Evolutionary conservation across 2,113 vertebrate species (phyloP).

Genomic region (Emydura subglobosa): DNA sequence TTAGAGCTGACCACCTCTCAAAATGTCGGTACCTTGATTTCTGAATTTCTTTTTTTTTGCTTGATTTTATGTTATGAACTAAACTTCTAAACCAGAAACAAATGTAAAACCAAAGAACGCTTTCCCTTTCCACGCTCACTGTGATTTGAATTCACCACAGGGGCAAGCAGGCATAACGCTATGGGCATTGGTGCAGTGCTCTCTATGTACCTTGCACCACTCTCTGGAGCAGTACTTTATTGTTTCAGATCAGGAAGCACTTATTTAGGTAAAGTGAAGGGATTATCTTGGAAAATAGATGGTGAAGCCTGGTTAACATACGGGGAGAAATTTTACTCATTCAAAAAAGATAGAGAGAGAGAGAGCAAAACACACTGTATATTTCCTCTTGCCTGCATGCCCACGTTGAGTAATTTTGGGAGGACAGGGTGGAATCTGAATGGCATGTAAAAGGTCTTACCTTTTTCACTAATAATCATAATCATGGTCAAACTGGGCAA

Average conservation of each 20-base stretch:
- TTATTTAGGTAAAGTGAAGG: neutral
- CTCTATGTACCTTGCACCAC: too few relatives aligned
- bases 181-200: too few relatives aligned
- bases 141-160: too few relatives aligned
- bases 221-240: too few relatives aligned
- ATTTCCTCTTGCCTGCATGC: neutral
- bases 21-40: neutral
- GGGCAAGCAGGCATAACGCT: too few relatives aligned
- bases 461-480: neutral
- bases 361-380: neutral
- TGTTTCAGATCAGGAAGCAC: too few relatives aligned
- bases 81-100: too few relatives aligned
- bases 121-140: too few relatives aligned
- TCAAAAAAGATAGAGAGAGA: neutral
- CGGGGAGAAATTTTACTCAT: neutral
- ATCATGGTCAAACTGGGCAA: fast-evolving
- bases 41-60: too few relatives aligned
- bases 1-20: too few relatives aligned
- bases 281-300: neutral
- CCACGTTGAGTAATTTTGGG: neutral
- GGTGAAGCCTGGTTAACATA: neutral
- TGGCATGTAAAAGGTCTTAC: neutral
- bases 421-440: neutral
- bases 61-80: too few relatives aligned
- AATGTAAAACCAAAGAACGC: too few relatives aligned